A percentile compares a stretch with the other conserved stretches of the same genome.
Conservation (phyloP, 2,888 invertebrate genomes). For the Trilocha varians region DNA sequence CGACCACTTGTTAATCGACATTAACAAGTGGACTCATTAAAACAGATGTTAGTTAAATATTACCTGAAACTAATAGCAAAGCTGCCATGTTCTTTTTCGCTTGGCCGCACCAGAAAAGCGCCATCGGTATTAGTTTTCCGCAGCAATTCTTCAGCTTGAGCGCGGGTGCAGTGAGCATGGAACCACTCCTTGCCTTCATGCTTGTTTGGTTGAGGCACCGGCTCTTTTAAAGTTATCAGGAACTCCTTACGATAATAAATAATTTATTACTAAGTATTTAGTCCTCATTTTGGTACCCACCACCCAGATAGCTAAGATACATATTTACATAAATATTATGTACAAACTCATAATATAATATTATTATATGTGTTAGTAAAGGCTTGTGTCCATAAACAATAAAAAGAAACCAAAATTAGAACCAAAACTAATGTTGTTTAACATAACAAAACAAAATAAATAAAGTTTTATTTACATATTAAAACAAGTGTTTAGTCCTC, state of each 20-base stretch:
- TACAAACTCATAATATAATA: neutral
- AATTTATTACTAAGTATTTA: neutral
- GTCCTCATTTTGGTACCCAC: neutral
- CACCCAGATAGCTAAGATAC: neutral
- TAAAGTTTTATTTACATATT: neutral
- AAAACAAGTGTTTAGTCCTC: neutral
- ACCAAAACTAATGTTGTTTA: too few relatives aligned
- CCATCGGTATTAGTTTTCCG: conserved; percentile 90
- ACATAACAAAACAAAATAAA: too few relatives aligned
- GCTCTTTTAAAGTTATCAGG: conserved; percentile 87
- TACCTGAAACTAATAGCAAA: conserved; percentile 96
- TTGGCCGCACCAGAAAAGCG: conserved; percentile 94
- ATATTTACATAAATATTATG: neutral
- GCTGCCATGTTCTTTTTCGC: conserved; percentile 87
- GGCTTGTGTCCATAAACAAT: too few relatives aligned
- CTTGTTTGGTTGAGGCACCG: conserved; percentile 95
- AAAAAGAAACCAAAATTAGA: too few relatives aligned
- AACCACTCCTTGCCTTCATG: conserved; percentile 97
- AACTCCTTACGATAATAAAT: conserved; percentile 76
- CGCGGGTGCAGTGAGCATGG: conserved; percentile 84
- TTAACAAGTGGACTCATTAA: too few relatives aligned
- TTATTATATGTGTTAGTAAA: neutral
- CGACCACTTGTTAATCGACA: too few relatives aligned
- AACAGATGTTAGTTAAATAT: too few relatives aligned
- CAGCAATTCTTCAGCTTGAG: conserved; percentile 90